Conservation (phyloP, 2,888 invertebrate genomes). For the Auanema freiburgensis region DNA sequence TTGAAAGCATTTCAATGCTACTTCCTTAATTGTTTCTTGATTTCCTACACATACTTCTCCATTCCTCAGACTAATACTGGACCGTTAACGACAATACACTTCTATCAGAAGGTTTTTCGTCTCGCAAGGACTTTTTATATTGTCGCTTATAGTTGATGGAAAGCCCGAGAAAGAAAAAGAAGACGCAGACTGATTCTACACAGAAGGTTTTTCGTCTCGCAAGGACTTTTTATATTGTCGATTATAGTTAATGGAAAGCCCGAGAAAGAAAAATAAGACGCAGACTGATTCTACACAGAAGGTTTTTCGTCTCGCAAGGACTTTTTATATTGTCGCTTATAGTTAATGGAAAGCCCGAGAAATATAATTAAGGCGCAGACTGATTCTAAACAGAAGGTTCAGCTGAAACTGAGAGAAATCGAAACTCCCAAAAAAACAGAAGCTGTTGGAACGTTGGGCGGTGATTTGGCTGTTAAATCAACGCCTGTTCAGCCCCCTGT, state of each 20-base stretch:
- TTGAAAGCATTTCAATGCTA: conserved; percentile 34
- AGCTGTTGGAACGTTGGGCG: too few species aligned
- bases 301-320: conserved; percentile 2
- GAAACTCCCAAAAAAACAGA: too few species aligned
- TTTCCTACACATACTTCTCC: conserved; percentile 22
- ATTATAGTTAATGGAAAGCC: conserved; percentile 5
- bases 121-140: not conserved
- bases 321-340: not conserved
- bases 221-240: not conserved
- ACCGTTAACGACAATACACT: conserved; percentile 14
- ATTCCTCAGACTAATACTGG: conserved; percentile 26
- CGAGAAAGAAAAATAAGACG: not conserved
- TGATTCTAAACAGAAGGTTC: not conserved
- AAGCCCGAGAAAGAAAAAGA: conserved; percentile 6
- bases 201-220: conserved; percentile 8
- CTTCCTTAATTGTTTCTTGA: conserved; percentile 40
- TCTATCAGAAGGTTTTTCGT: conserved; percentile 16
- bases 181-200: not conserved
- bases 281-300: conserved; percentile 2
- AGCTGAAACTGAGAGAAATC: not conserved
- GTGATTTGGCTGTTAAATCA: too few species aligned
- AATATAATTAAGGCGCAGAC: not conserved
- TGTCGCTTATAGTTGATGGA: conserved; percentile 4
- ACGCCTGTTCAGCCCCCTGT: too few species aligned
- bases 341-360: conserved; percentile 1